Base-by-base conservation (phyloP, 2,113 vertebrate species). In the Embiotoca jacksoni region DNA sequence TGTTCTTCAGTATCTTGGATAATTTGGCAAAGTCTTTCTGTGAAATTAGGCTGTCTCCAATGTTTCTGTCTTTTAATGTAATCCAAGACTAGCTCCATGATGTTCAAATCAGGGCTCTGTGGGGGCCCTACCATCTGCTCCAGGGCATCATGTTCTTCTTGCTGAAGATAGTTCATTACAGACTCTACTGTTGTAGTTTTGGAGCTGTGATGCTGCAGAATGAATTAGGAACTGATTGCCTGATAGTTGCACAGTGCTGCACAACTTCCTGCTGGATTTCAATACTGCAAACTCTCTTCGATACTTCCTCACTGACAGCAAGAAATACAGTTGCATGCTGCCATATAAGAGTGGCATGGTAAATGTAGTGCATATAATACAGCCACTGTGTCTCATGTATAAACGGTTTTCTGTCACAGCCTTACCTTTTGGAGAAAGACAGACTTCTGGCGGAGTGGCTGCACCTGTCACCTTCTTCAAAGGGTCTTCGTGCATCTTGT, bases 401-500 rank as follows among this genome's bases (percentile, higher is more conserved):
- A 78, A 88, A 85, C 71, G 54, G 55, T 63, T 72, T 89, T 59
- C 63, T 84, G 80, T 89, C 88, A 88, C 63, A 65, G 52, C 58
- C 37, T 23, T 85, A 71, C 75, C 57, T 88, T 77, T 58, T 53
- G 32, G 39, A 89, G 85, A 82, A 68, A 76, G 89, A 87, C 78
- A 85, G 82, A 84, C 81, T 89, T 86, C 75, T 80, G 85, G 73
- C 56, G 30, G 81, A 87, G 80, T 75, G 76, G 59, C 84, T 76
- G 77, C 78, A 78, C 80, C 83, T 91, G 88, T 90, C 86, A 74
- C 71, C 62, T 64, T 69, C 60, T 87, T 92, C 85, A 92, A 90
- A 91, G 89, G 80, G 59, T 85, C 86, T 90, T 37, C 44, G 6
- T 90, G 78, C 74, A 78, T 91, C 84, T 89, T 88, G 88, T 93